A percentile compares a stretch with the other conserved stretches of the same genome.
phyloP scores from a whole-genome alignment of 2,113 vertebrate genomes.

The Enhydra lutris region DNA sequence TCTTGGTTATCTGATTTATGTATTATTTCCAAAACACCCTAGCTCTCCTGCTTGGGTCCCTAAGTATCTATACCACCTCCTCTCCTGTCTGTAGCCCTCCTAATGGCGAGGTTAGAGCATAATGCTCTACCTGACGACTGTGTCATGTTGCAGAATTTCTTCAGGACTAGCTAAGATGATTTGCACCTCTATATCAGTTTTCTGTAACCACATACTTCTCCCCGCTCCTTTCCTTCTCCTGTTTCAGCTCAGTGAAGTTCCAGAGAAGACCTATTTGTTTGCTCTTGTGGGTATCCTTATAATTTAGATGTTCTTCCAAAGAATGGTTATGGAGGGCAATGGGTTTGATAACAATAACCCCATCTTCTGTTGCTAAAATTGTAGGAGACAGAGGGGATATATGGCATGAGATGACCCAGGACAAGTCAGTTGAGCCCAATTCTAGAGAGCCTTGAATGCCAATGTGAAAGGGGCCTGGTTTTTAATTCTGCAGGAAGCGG shows the following conservation, averaged over 20 bases:
- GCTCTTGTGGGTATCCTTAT: background rate
- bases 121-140: background rate
- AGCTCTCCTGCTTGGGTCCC: background rate
- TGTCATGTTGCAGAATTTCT: background rate
- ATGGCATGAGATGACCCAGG: background rate
- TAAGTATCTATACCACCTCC: background rate
- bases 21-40: background rate
- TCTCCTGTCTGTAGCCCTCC: background rate
- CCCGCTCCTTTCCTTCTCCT: background rate
- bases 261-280: background rate
- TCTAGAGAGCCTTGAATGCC: background rate
- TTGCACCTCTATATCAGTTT: background rate
- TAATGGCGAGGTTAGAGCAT: background rate
- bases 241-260: background rate
- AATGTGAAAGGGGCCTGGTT: background rate
- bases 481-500: background rate
- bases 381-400: background rate
- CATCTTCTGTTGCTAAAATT: background rate
- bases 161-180: background rate
- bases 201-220: background rate
- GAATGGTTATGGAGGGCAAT: background rate
- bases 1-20: background rate
- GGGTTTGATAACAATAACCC: background rate
- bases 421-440: background rate
- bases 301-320: background rate